Evolutionary conservation across 2,113 vertebrate genomes (phyloP).

Genomic region (Perccottus glenii): DNA sequence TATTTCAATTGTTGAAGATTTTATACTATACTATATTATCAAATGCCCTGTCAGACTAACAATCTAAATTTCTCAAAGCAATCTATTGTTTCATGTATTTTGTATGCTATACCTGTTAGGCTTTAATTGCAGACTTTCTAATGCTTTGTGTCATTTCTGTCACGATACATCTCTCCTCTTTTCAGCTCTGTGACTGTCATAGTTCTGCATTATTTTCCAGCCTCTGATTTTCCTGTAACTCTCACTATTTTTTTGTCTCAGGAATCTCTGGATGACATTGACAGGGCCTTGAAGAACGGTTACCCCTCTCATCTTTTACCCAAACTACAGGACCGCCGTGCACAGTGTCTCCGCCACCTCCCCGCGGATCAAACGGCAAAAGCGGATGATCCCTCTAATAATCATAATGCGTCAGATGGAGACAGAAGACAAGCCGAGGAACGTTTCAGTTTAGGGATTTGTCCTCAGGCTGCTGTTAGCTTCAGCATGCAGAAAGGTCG

Average conservation of each 20-base stretch:
- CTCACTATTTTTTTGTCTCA: constrained; percentile 53
- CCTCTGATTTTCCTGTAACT: constrained; percentile 8
- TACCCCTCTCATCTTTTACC: constrained; percentile 84
- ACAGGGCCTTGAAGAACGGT: constrained; percentile 78
- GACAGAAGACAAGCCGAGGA: background rate
- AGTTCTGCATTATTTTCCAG: background rate
- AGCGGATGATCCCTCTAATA: constrained; percentile 26
- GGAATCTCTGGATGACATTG: constrained; percentile 88
- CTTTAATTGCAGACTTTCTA: background rate
- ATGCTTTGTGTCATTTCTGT: background rate
- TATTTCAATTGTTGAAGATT: no score
- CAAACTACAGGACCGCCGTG: constrained; percentile 84
- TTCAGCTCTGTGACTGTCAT: background rate
- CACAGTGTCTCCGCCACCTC: constrained; percentile 81
- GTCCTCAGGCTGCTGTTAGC: constrained; percentile 73
- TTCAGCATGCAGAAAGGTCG: constrained; percentile 83
- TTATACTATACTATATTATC: no score
- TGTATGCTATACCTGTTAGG: background rate
- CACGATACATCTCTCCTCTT: background rate
- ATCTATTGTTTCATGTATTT: background rate
- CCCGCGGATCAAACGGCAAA: constrained; percentile 17
- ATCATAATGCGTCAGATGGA: constrained; percentile 11
- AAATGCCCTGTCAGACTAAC: background rate
- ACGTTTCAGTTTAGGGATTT: constrained; percentile 51
- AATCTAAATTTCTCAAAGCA: background rate